phyloP scores from a whole-genome alignment of 2,797 vertebrate genomes.

The Calcarius lapponicus region DNA sequence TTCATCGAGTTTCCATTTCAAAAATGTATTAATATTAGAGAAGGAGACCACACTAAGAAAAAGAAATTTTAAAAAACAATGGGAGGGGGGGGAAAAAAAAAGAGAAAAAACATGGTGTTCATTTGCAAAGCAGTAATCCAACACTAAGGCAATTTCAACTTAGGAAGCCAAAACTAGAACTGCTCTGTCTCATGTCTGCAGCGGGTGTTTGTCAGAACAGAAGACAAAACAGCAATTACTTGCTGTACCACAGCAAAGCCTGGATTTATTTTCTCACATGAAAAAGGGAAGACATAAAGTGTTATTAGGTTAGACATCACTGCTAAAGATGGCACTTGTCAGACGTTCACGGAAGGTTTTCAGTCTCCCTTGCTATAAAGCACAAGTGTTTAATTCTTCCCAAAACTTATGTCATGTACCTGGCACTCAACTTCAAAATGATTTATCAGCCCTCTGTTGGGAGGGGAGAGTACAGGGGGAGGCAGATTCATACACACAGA shows the following conservation, averaged over 20 bases:
- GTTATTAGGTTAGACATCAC: neutral
- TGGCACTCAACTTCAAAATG: neutral
- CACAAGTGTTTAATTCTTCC: neutral
- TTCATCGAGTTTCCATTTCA: constrained; percentile 74
- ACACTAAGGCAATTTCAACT: constrained; percentile 56
- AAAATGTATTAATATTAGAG: constrained; percentile 74
- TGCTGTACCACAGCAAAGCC: neutral
- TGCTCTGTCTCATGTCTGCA: constrained; percentile 58
- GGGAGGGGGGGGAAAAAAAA: neutral
- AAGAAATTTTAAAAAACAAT: neutral
- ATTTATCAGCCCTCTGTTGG: neutral
- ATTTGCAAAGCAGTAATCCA: constrained; percentile 69
- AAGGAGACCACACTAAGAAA: constrained; percentile 64
- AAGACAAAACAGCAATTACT: neutral
- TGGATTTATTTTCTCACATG: neutral
- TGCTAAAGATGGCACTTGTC: constrained; percentile 11
- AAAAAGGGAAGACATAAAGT: neutral
- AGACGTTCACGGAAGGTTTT: neutral
- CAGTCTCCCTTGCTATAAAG: neutral
- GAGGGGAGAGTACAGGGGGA: neutral
- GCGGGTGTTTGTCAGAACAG: constrained; percentile 25
- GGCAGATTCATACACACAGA: neutral
- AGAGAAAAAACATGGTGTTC: neutral
- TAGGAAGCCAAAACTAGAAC: constrained; percentile 59
- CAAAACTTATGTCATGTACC: constrained; percentile 20